Evolutionary conservation across 2,113 vertebrate genomes (phyloP).

Genomic region (Microcebus tavaratra): DNA sequence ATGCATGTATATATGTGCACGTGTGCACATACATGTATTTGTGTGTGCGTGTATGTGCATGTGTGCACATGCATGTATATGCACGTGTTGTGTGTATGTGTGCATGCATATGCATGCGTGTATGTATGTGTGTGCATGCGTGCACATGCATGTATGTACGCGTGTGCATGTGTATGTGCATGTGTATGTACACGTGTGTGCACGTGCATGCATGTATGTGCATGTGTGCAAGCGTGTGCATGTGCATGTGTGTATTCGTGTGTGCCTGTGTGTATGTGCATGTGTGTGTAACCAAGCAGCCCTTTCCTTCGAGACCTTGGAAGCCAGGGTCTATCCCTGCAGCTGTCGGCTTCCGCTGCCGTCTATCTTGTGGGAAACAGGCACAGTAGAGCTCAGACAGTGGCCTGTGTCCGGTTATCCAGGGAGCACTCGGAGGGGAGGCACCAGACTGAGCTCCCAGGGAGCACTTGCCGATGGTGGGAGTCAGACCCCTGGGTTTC

Average conservation of each 20-base stretch:
- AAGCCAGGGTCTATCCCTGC: background rate
- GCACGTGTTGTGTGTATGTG: background rate
- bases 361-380: background rate
- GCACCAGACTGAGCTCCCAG: background rate
- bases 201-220: too few species aligned
- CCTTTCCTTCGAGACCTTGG: background rate
- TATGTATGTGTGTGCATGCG: too few species aligned
- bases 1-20: too few species aligned
- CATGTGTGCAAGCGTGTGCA: too few species aligned
- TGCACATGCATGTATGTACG: too few species aligned
- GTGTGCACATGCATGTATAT: too few species aligned
- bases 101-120: background rate
- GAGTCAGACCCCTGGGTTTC: background rate
- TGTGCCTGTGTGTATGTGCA: background rate
- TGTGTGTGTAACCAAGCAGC: background rate
- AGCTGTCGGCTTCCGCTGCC: background rate
- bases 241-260: background rate
- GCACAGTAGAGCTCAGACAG: background rate
- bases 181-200: background rate
- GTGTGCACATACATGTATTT: background rate
- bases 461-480: too few species aligned
- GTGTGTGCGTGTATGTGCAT: background rate
- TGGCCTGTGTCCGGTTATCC: fast-evolving
- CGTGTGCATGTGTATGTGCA: too few species aligned
- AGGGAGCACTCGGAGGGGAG: fast-evolving